These are phyloP conservation scores for Notiomystis cincta DNA, from an alignment of 2,113 vertebrate species.

Conservation along the genomic window DNA sequence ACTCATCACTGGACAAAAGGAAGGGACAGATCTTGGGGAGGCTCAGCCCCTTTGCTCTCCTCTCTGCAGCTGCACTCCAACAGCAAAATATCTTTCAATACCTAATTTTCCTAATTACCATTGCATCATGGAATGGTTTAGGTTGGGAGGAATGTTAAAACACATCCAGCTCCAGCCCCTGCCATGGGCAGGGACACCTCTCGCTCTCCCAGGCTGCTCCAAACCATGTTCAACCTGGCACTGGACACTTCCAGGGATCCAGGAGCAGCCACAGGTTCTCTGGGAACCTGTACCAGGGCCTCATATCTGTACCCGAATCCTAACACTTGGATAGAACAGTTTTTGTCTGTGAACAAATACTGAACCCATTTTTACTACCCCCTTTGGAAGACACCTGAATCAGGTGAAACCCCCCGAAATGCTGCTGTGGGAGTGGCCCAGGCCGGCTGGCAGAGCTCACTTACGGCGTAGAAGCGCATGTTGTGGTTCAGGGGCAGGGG, in stretches of 20 bases:
- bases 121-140: not conserved
- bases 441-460: not conserved
- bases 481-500: slow-evolving; percentile 75
- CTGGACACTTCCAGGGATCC: not conserved
- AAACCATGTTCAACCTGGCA: not conserved
- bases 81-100: not conserved
- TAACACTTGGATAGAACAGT: accelerated
- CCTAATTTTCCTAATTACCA: not conserved
- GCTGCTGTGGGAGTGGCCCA: accelerated
- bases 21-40: not conserved
- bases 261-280: not conserved
- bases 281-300: not conserved
- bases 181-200: not conserved
- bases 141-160: not conserved
- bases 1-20: not conserved
- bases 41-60: not conserved
- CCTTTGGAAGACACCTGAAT: not conserved
- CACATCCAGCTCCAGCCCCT: not conserved
- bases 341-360: not conserved
- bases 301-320: not conserved
- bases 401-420: accelerated
- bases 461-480: slow-evolving; percentile 95
- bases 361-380: not conserved
- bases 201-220: not conserved
- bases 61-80: not conserved